phyloP scores from a whole-genome alignment of 1,140 invertebrate genomes.

The Drosophila aff. region DNA sequence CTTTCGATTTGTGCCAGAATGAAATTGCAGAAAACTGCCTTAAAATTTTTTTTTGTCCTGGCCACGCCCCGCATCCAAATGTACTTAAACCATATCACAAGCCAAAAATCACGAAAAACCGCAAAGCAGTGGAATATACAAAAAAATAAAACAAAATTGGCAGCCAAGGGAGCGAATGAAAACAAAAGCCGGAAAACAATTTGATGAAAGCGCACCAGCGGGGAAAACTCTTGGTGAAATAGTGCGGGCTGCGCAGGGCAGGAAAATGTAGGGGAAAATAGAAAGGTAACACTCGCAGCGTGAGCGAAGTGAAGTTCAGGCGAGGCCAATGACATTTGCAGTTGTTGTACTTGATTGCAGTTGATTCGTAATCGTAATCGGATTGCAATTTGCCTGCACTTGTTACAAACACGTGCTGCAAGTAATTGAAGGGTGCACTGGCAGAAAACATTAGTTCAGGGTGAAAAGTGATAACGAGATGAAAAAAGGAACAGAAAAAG shows the following conservation, averaged over 20 bases:
- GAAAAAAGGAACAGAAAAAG: not conserved
- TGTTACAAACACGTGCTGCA: constrained; percentile 62
- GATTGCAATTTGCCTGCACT: constrained; percentile 78
- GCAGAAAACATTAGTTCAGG: not conserved
- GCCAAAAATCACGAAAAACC: constrained; percentile 36
- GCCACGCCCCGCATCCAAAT: constrained; percentile 40
- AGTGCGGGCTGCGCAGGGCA: constrained; percentile 6
- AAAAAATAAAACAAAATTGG: constrained; percentile 36
- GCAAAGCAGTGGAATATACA: constrained; percentile 13
- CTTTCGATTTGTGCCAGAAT: constrained; percentile 9
- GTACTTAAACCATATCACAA: constrained; percentile 44
- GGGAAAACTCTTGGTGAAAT: constrained; percentile 13
- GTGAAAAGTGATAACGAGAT: no score
- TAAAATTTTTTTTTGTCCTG: constrained; percentile 37
- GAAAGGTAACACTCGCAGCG: constrained; percentile 35
- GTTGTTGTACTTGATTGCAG: constrained; percentile 59
- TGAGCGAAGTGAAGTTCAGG: constrained; percentile 57
- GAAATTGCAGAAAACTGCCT: constrained; percentile 36
- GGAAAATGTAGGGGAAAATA: constrained; percentile 13
- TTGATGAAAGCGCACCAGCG: constrained; percentile 60
- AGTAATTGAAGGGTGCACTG: constrained; percentile 43
- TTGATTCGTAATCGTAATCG: constrained; percentile 80
- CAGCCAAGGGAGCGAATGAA: constrained; percentile 39
- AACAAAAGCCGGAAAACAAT: constrained; percentile 82
- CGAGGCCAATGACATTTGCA: constrained; percentile 76